Base-by-base conservation (phyloP, 1,140 invertebrate genomes). In the Acromyrmex heyeri region DNA sequence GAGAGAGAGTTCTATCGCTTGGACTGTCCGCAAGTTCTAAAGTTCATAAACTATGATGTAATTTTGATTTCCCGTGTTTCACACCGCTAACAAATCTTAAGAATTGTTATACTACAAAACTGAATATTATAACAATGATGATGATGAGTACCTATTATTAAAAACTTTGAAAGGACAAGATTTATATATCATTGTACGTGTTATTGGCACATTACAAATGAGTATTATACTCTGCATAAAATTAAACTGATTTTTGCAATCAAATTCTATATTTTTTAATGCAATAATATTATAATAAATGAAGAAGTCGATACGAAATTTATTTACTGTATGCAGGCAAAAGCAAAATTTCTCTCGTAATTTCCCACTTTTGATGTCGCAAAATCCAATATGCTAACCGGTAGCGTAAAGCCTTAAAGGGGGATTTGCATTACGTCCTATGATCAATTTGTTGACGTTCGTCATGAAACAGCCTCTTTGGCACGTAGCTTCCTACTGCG, bases 401-500 rank as follows among this genome's bases (percentile, higher is more conserved):
- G 12, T 50, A 18, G 7, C n/a, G n/a, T 16, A 48, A 83, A 73
- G 55, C 55, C 55, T 83, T 73, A 34, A 83, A 83, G 69, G 55
- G 55, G 69, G 55, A 75, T 75, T 83, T 61, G 38, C 24, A n/a
- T 50, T 62, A 48, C 38, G 18, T 18, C 27, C 24, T 69, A 73
- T 61, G 79, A 64, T 38, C 30, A 61, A 64, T 61, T 62, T 30
- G 79, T 50, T 55, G 50, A 16, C n/a, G 34, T 34, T 12, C 34
- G 14, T 48, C 24, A 65, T 18, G 69, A 73, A 48, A 83, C 55
- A 44, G 14, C 48, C 69, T 83, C 79, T 83, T 73, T 73, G 79
- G 69, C 69, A 59, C 79, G 67, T 70, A 73, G 65, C 79, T 82
- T 73, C 34, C 79, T 30, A 27, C n/a, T 67, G 34, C 38, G 64